These are phyloP conservation scores for Pocillopora verrucosa DNA, from an alignment of 64 coral and sea anemone genomes.

Conservation along the genomic window DNA sequence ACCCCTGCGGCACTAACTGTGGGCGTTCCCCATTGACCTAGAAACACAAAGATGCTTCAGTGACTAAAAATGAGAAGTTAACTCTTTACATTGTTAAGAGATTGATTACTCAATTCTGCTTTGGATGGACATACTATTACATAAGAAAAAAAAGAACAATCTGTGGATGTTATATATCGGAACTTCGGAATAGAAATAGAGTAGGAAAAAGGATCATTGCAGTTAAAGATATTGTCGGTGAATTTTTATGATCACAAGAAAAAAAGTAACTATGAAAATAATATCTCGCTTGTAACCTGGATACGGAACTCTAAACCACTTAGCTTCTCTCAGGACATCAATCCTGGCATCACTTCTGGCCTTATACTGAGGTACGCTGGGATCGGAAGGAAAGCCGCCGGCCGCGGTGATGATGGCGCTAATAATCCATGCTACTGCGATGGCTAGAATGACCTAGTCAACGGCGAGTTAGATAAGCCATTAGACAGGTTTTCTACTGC, in stretches of 20 bases:
- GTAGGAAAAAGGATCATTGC: too few relatives aligned
- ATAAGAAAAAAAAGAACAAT: too few relatives aligned
- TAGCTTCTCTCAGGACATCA: constrained; percentile 44
- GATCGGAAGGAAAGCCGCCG: constrained; percentile 56
- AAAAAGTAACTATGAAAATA: neutral
- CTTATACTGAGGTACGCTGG: constrained; percentile 32
- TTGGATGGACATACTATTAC: too few relatives aligned
- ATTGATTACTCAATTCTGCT: too few relatives aligned
- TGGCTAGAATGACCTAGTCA: constrained; percentile 60
- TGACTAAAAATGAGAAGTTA: too few relatives aligned
- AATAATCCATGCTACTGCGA: constrained; percentile 43
- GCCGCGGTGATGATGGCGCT: constrained; percentile 61
- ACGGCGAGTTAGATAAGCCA: neutral
- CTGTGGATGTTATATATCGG: too few relatives aligned
- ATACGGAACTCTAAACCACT: constrained; percentile 47
- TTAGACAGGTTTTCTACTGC: neutral
- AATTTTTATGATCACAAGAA: too few relatives aligned
- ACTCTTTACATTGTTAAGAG: too few relatives aligned
- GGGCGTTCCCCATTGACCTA: constrained; percentile 72
- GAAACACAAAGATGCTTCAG: neutral
- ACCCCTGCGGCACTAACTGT: constrained; percentile 54
- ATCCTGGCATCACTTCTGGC: constrained; percentile 69
- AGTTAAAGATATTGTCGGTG: too few relatives aligned
- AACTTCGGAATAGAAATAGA: too few relatives aligned
- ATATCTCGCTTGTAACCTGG: neutral